Evolutionary conservation across 2,113 vertebrate species (phyloP).

Genomic region (Centrocercus urophasianus): DNA sequence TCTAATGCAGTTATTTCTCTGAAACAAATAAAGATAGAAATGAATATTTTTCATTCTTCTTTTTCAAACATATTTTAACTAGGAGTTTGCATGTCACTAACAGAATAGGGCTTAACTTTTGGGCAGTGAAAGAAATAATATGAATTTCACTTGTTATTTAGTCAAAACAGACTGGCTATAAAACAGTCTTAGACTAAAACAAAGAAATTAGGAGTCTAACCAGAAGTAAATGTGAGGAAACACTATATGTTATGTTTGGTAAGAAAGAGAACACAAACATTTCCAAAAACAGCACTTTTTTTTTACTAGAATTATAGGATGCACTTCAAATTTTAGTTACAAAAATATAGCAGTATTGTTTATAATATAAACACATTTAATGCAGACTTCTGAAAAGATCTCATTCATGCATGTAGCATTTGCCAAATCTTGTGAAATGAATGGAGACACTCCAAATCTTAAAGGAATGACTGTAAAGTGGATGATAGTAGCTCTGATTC

Average conservation of each 20-base stretch:
- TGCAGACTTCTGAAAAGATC: neutral
- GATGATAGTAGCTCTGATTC: neutral
- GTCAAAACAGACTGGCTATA: neutral
- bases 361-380: neutral
- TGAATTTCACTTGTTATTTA: neutral
- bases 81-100: neutral
- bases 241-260: neutral
- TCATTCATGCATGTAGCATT: neutral
- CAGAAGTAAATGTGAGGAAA: neutral
- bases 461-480: neutral
- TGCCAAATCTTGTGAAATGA: neutral
- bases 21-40: neutral
- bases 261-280: neutral
- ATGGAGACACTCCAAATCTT: accelerated
- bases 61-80: neutral
- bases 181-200: neutral
- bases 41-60: neutral
- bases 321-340: neutral
- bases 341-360: neutral
- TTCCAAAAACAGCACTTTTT: neutral
- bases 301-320: neutral
- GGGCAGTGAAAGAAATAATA: neutral
- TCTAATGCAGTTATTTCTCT: neutral
- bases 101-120: neutral
- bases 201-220: neutral